Conservation (phyloP, 2,888 invertebrate species). For the Athrips mouffetella region DNA sequence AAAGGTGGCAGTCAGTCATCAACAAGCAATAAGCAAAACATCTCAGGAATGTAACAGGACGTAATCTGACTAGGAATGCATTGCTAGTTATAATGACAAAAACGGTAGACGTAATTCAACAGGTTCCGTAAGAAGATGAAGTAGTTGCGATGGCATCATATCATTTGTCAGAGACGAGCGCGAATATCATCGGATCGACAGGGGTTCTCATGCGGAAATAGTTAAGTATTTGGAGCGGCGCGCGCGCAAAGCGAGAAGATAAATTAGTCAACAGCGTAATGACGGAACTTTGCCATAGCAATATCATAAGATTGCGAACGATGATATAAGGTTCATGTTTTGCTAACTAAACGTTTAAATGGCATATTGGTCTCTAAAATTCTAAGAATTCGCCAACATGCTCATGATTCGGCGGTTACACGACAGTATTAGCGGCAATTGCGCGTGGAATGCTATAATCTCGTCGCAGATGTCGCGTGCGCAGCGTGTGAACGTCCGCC, state of each 20-base stretch:
- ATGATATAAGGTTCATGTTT: too few species aligned
- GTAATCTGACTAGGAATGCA: conserved; percentile 35
- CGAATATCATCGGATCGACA: conserved; percentile 27
- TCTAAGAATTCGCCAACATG: background rate
- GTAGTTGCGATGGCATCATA: conserved; percentile 36
- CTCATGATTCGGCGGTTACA: background rate
- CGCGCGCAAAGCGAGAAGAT: conserved; percentile 21
- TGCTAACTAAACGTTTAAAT: background rate
- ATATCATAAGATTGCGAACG: too few species aligned
- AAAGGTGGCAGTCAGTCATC: background rate
- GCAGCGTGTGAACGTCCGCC: conserved; percentile 63
- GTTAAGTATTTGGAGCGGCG: conserved; percentile 19
- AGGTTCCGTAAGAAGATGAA: conserved; percentile 43
- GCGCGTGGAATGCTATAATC: conserved; percentile 16
- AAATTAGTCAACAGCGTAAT: too few species aligned
- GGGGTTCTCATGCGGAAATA: conserved; percentile 42
- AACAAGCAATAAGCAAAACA: conserved; percentile 4
- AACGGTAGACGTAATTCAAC: conserved; percentile 43
- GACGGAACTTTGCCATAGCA: background rate
- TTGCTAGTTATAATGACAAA: conserved; percentile 34
- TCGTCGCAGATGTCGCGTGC: conserved; percentile 25
- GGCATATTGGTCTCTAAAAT: background rate
- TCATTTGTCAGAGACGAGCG: conserved; percentile 37
- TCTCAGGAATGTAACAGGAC: conserved; percentile 16
- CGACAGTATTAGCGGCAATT: conserved; percentile 11